phyloP scores from a whole-genome alignment of 2,797 vertebrate species.

The Mormyrus proboscirostris region DNA sequence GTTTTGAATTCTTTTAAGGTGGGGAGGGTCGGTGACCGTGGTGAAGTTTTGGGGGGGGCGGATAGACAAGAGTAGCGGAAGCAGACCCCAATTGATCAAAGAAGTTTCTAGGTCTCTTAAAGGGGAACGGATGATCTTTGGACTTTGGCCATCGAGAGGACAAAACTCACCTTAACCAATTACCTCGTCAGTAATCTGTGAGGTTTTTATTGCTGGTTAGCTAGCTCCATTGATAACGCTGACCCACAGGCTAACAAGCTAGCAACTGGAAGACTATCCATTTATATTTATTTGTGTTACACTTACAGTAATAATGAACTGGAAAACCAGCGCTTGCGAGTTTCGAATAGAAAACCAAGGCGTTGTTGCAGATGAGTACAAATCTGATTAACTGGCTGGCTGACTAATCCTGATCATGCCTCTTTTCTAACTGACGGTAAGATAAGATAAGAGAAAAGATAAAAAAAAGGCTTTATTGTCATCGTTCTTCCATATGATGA shows the following conservation, averaged over 20 bases:
- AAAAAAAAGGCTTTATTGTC: not conserved
- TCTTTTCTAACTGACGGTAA: not conserved
- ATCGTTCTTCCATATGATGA: not conserved
- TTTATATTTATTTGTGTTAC: not conserved
- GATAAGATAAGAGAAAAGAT: not conserved
- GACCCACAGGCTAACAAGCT: not conserved
- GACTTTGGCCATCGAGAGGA: not conserved
- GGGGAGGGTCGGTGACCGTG: not conserved
- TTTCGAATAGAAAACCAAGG: not conserved
- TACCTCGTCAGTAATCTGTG: not conserved
- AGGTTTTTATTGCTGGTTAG: no score
- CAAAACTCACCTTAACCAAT: not conserved
- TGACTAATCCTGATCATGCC: not conserved
- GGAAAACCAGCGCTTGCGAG: not conserved
- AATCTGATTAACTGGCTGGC: not conserved
- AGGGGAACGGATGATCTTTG: not conserved
- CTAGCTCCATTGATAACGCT: not conserved
- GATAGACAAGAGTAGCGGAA: not conserved
- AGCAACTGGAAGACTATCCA: not conserved
- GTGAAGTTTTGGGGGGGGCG: not conserved
- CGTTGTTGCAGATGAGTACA: not conserved
- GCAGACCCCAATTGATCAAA: not conserved
- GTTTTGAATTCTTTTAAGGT: slow-evolving; percentile 31
- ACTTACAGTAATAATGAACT: not conserved
- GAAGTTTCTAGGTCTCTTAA: not conserved